Evolutionary conservation across 2,113 vertebrate species (phyloP), one percentile per base, ranked within the genome.

Genomic region (Chlorodrepanis virens): DNA sequence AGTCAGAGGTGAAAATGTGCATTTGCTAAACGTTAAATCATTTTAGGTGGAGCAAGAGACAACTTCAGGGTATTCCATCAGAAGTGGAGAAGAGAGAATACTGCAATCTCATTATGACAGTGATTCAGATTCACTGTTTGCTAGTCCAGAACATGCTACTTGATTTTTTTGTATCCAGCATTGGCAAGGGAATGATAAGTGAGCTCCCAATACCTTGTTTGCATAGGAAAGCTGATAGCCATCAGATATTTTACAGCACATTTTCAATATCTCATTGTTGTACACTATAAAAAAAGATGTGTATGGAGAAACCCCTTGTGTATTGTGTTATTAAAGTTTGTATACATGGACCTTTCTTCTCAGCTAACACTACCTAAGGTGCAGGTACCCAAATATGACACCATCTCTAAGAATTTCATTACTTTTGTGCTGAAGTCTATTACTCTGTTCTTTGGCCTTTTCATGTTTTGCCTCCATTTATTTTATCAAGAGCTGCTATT

Each of bases 1-100:
- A 90, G 91, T 95, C 92, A 94, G 65, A 95, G 95, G 92, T 3
- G 2, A 50, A 84, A 90, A 59, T 68, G 52, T 23, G 44, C 7
- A 42, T 83, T 86, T 85, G 64, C 87, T 96, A 72, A 90, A 72
- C 7, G 6, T 87, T 72, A 76, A 45, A 54, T 5, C 0, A 70
- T 67, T 95, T 77, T 63, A 50, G 37, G 27, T 16, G 45, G 28
- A 70, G 47, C 11, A 74, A 47, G 53, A 68, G 54, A 59, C 69
- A 77, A 35, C 95, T 92, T 87, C 39, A 45, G 72, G 49, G 17
- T 57, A 64, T 81, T 14, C 21, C 22, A 52, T 83, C 33, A 35
- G 33, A 76, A 83, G 13, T 31, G 50, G 83, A 93, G 91, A 92
- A 93, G 83, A 91, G 59, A 81, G 56, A 64, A 74, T 70, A 40